A percentile compares a stretch with the other conserved stretches of the same genome.
These are phyloP conservation scores for Dascillus cervinus DNA, from an alignment of 2,888 invertebrate species.

Conservation along the genomic window DNA sequence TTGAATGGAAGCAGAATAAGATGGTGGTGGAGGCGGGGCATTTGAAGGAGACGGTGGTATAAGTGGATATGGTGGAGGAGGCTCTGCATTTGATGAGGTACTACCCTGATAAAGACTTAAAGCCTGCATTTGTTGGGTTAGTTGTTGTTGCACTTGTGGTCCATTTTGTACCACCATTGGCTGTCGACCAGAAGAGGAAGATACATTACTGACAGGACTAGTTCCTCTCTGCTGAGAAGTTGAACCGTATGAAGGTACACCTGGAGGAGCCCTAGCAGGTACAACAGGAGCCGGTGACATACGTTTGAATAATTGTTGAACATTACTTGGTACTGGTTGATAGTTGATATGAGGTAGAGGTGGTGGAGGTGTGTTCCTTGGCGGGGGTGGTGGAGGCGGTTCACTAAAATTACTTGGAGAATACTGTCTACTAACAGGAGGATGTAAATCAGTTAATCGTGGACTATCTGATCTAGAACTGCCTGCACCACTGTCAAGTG, in stretches of 20 bases:
- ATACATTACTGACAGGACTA: constrained; percentile 56
- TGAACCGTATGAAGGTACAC: constrained; percentile 44
- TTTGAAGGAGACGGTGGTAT: constrained; percentile 47
- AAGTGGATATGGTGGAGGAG: constrained; percentile 50
- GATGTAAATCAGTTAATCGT: constrained; percentile 57
- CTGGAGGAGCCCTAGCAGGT: constrained; percentile 59
- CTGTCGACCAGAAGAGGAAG: constrained; percentile 46
- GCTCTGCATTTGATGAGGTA: constrained; percentile 52
- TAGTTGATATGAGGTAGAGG: constrained; percentile 50
- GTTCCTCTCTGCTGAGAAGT: constrained; percentile 41
- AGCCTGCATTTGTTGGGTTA: constrained; percentile 83
- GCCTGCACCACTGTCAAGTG: constrained; percentile 80
- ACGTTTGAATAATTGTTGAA: constrained; percentile 65
- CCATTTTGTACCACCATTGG: constrained; percentile 79
- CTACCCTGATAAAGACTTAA: constrained; percentile 66
- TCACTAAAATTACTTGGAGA: constrained; percentile 56
- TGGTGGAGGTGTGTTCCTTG: constrained; percentile 57
- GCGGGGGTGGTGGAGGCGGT: constrained; percentile 49
- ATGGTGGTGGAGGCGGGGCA: constrained; percentile 70
- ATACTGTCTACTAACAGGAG: constrained; percentile 64
- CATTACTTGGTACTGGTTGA: constrained; percentile 54
- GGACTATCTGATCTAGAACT: constrained; percentile 87
- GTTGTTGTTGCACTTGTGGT: constrained; percentile 73
- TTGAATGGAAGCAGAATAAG: constrained; percentile 79
- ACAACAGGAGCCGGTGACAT: constrained; percentile 69